Evolutionary conservation across 2,113 vertebrate species (phyloP).

Genomic region (Anoplopoma fimbria): DNA sequence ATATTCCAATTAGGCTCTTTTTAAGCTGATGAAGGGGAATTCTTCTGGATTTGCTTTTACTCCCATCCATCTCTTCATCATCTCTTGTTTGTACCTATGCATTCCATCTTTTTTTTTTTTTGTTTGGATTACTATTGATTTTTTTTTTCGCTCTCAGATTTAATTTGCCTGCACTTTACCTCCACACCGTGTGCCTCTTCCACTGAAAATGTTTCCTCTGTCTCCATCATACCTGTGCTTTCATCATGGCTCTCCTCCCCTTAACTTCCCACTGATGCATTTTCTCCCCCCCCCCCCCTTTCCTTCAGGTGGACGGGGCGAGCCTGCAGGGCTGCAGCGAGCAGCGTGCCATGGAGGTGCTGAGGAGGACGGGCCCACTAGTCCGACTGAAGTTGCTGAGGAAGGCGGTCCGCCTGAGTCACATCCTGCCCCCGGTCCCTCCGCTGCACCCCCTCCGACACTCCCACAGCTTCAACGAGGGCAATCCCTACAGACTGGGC

Average conservation of each 20-base stretch:
- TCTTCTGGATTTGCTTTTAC: slow-evolving; percentile 8
- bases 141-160: background rate
- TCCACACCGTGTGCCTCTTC: background rate
- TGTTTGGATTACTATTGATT: slow-evolving; percentile 51
- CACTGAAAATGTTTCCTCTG: background rate
- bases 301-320: slow-evolving; percentile 90
- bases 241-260: background rate
- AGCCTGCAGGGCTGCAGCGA: slow-evolving; percentile 94
- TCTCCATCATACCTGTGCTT: background rate
- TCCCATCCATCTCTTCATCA: slow-evolving; percentile 19
- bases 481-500: slow-evolving; percentile 62
- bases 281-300: background rate
- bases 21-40: slow-evolving; percentile 61
- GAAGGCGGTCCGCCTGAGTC: slow-evolving; percentile 68
- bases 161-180: slow-evolving; percentile 1
- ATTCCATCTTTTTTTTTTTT: slow-evolving; percentile 11
- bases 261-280: slow-evolving; percentile 30
- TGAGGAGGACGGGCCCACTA: slow-evolving; percentile 89
- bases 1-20: slow-evolving; percentile 35
- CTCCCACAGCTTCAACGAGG: slow-evolving; percentile 76
- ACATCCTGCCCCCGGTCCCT: slow-evolving; percentile 64
- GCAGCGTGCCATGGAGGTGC: slow-evolving; percentile 90
- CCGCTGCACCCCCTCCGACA: slow-evolving; percentile 74
- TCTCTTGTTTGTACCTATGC: slow-evolving; percentile 7
- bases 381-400: slow-evolving; percentile 88